Conservation (phyloP, 1,140 invertebrate species). For the Trinorchestia longiramus region DNA sequence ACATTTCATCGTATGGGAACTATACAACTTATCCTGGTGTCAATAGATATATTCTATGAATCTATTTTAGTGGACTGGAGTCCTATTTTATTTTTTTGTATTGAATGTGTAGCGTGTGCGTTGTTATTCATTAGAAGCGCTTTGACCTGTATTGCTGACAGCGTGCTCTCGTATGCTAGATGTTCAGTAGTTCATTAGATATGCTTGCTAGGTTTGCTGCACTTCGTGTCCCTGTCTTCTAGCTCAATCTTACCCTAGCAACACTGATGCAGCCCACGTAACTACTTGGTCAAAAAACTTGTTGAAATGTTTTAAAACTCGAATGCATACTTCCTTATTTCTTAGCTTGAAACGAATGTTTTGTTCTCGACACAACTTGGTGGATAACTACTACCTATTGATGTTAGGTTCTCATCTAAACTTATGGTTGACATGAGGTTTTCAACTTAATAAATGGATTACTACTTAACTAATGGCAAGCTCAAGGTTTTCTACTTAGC, state of each 20-base stretch:
- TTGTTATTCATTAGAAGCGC: not conserved
- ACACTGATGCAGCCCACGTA: not conserved
- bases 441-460: too few species aligned
- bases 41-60: slow-evolving; percentile 12
- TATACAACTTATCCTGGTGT: not conserved
- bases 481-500: too few species aligned
- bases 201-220: not conserved
- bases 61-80: not conserved
- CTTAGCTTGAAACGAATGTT: not conserved
- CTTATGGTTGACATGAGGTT: not conserved
- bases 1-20: not conserved
- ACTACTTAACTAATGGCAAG: too few species aligned
- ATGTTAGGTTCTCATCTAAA: not conserved
- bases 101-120: slow-evolving; percentile 19
- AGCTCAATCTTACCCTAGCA: slow-evolving; percentile 21
- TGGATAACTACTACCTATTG: not conserved
- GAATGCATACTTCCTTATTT: not conserved
- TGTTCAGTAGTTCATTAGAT: slow-evolving; percentile 22
- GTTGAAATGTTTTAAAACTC: not conserved
- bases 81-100: slow-evolving; percentile 26
- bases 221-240: not conserved
- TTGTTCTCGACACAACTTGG: not conserved
- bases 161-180: not conserved
- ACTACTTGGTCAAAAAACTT: not conserved
- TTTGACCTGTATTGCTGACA: not conserved